These are phyloP conservation scores for Noctuana brunneofusca DNA, from an alignment of 2,888 invertebrate genomes.

Conservation along the genomic window DNA sequence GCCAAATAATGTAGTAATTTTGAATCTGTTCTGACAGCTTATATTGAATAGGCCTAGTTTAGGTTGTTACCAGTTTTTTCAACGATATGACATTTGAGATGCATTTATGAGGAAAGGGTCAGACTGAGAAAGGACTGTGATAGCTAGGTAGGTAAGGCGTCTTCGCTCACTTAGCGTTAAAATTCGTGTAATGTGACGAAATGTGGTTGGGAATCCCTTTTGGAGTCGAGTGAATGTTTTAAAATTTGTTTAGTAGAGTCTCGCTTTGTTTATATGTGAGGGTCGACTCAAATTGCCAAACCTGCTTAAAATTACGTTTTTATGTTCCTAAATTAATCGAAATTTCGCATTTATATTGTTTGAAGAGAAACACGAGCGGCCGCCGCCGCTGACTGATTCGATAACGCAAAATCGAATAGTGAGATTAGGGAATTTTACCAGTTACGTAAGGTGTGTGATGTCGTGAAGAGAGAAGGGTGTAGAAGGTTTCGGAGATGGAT, in stretches of 20 bases:
- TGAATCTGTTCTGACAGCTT: conserved; percentile 70
- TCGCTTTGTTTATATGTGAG: conserved; percentile 44
- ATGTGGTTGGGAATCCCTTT: conserved; percentile 55
- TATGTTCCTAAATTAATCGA: conserved; percentile 59
- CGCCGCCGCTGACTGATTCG: conserved; percentile 68
- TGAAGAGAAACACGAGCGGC: conserved; percentile 41
- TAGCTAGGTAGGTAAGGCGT: conserved; percentile 79
- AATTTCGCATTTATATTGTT: conserved; percentile 51
- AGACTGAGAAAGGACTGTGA: conserved; percentile 83
- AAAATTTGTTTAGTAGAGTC: conserved; percentile 42
- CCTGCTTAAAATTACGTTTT: conserved; percentile 42
- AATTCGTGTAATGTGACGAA: conserved; percentile 61
- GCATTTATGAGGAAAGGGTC: conserved; percentile 80
- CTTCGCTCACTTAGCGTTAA: conserved; percentile 78
- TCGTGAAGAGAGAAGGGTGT: conserved; percentile 68
- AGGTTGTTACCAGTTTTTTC: conserved; percentile 79
- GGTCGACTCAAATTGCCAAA: conserved; percentile 55
- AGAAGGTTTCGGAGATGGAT: conserved; percentile 60
- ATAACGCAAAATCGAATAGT: conserved; percentile 65
- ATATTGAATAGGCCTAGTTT: conserved; percentile 68
- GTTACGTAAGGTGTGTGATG: conserved; percentile 68
- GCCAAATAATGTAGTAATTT: conserved; percentile 77
- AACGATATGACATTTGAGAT: conserved; percentile 72
- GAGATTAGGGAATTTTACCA: conserved; percentile 76
- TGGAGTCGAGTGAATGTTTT: conserved; percentile 60